phyloP scores from a whole-genome alignment of 2,888 invertebrate genomes.

The Argyresthia albistria region DNA sequence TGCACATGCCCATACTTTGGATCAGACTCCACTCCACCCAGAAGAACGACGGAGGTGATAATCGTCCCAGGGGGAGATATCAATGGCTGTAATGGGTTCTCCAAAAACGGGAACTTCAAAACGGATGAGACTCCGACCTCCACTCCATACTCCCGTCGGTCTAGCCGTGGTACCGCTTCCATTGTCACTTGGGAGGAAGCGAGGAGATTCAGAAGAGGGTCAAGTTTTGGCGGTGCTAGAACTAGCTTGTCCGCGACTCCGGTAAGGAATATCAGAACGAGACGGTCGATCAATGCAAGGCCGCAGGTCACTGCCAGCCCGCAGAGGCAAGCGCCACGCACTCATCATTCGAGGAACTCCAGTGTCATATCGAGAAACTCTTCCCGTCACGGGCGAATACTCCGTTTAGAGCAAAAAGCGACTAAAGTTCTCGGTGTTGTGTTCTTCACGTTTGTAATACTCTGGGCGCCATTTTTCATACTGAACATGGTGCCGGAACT shows the following conservation, averaged over 20 bases:
- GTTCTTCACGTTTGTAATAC: constrained; percentile 93
- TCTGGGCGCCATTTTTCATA: constrained; percentile 97
- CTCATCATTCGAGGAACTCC: constrained; percentile 84
- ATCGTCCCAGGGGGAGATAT: constrained; percentile 70
- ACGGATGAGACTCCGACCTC: constrained; percentile 41
- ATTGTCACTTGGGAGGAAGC: constrained; percentile 84
- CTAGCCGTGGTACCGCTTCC: constrained; percentile 78
- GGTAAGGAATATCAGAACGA: constrained; percentile 39
- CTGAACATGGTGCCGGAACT: constrained; percentile 89
- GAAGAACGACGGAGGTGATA: constrained; percentile 59
- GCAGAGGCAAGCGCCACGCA: constrained; percentile 70
- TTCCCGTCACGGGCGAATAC: constrained; percentile 85
- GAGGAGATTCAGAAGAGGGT: constrained; percentile 76
- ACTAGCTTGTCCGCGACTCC: constrained; percentile 73
- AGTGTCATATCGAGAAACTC: constrained; percentile 87
- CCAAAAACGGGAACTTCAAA: constrained; percentile 43
- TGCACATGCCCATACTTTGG: constrained; percentile 89
- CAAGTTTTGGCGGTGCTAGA: constrained; percentile 79
- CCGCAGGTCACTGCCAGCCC: constrained; percentile 45
- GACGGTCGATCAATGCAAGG: constrained; percentile 40
- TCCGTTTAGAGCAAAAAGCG: constrained; percentile 94
- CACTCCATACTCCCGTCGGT: constrained; percentile 60
- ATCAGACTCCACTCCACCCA: constrained; percentile 72
- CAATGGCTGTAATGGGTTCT: constrained; percentile 50
- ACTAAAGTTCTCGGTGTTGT: constrained; percentile 96